These are phyloP conservation scores for Chrysomela aeneicollis DNA, from an alignment of 2,888 invertebrate genomes.

Conservation along the genomic window DNA sequence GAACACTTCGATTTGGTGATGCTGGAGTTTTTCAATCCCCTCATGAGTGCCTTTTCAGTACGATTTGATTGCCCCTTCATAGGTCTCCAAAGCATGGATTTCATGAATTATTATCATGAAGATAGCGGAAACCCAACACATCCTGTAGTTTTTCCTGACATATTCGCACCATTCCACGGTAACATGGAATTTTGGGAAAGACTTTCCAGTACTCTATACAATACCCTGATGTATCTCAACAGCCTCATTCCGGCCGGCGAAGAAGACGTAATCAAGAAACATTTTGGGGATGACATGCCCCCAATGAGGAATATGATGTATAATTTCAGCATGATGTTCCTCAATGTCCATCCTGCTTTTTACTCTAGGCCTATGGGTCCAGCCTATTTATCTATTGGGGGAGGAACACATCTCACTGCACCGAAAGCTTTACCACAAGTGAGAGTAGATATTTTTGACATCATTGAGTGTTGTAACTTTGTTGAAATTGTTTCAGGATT, in stretches of 20 bases:
- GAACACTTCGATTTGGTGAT: constrained; percentile 51
- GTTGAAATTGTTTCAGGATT: constrained; percentile 43
- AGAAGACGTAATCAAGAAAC: constrained; percentile 23
- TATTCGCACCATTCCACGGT: constrained; percentile 34
- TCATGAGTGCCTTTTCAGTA: constrained; percentile 45
- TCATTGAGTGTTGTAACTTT: background rate
- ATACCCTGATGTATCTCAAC: background rate
- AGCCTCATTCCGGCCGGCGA: constrained; percentile 7
- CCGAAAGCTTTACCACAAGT: constrained; percentile 48
- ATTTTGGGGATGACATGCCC: constrained; percentile 22
- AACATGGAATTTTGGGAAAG: constrained; percentile 19
- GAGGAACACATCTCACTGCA: constrained; percentile 46
- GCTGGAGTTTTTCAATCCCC: constrained; percentile 46
- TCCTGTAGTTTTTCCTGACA: constrained; percentile 40
- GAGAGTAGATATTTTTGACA: constrained; percentile 14
- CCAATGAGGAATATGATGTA: constrained; percentile 18
- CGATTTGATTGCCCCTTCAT: constrained; percentile 54
- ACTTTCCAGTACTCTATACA: constrained; percentile 32
- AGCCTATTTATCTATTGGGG: constrained; percentile 28
- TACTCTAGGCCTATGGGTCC: constrained; percentile 30
- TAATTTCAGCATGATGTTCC: constrained; percentile 27
- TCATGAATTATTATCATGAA: constrained; percentile 46
- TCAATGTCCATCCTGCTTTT: constrained; percentile 29
- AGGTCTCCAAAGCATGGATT: constrained; percentile 53
- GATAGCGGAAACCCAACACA: constrained; percentile 39